A percentile compares a stretch with the other conserved stretches of the same genome.
phyloP scores from a whole-genome alignment of 2,888 invertebrate genomes.

The Ephialtes manifestator region DNA sequence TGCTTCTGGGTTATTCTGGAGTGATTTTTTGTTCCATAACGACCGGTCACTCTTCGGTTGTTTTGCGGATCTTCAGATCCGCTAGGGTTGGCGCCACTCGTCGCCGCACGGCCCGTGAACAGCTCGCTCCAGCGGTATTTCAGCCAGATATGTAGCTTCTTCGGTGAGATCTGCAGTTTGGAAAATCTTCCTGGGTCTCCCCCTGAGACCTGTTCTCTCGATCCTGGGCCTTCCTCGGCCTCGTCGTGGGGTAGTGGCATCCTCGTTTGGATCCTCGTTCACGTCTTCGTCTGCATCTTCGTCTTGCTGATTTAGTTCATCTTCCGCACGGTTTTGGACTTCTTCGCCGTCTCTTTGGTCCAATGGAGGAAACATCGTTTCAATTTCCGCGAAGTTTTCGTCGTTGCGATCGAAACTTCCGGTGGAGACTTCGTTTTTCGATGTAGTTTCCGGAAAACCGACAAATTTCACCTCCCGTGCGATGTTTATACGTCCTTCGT shows the following conservation, averaged over 20 bases:
- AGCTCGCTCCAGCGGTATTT: conserved; percentile 49
- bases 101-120: conserved; percentile 32
- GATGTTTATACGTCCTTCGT: conserved; percentile 55
- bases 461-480: conserved; percentile 68
- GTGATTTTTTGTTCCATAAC: too few species aligned
- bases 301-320: conserved; percentile 12
- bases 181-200: conserved; percentile 45
- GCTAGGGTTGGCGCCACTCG: conserved; percentile 43
- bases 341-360: background rate
- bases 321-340: conserved; percentile 9
- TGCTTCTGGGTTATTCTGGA: too few species aligned
- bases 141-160: background rate
- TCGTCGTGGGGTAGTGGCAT: background rate
- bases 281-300: background rate
- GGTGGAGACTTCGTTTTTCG: background rate
- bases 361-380: background rate
- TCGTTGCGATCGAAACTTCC: background rate
- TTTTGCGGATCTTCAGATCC: too few species aligned
- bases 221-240: conserved; percentile 44
- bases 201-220: conserved; percentile 31
- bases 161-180: conserved; percentile 22
- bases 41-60: too few species aligned
- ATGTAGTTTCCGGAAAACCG: conserved; percentile 22
- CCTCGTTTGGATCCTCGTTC: too few species aligned
- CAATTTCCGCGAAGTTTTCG: conserved; percentile 16